Evolutionary conservation across 2,888 invertebrate genomes (phyloP), one percentile per base, ranked within the genome.

Genomic region (Acleris sparsana): DNA sequence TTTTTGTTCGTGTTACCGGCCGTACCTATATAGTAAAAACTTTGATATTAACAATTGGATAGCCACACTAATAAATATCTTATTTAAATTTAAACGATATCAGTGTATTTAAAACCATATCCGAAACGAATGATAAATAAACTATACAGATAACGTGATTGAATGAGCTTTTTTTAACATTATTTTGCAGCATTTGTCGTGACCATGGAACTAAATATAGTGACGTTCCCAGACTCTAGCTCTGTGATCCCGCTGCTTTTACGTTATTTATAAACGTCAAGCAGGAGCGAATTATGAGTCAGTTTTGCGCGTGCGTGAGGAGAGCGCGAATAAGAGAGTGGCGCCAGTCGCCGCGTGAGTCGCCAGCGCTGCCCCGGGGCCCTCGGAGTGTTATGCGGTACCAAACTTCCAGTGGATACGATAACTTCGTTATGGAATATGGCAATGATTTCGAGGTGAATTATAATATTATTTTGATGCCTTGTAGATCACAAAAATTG

Each of bases 401-500:
- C 67, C 75, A 84, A 57, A 78, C 85, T 44, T 80, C 79, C 71
- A 76, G 80, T 74, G 85, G 85, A 70, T 91, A 85, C 77, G 79
- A 88, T 65, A 84, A 87, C 65, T 90, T 92, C 80, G 78, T 90
- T 44, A 92, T 92, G 92, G 90, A 89, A 77, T 80, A 80, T 76
- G 85, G 85, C 71, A 85, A 86, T 77, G 88, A 91, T 74, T 91
- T 91, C 80, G 91, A 91, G 89, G 92, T 91, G 80, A 78, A 57
- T 39, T 39, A 13, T 39, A 13, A 39, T 9, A 39, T 39, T 39
- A 11, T 4, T 39, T 39, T 39, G 11, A 39, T 5, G 39, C 39
- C 13, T 39, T 39, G 13, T 39, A 39, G 13, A 39, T 39, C 39
- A 39, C 13, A 13, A 39, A 13, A 13, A 13, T 33, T 39, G 39